phyloP scores from a whole-genome alignment of 2,888 invertebrate species.

The Temnothorax rugatulus region DNA sequence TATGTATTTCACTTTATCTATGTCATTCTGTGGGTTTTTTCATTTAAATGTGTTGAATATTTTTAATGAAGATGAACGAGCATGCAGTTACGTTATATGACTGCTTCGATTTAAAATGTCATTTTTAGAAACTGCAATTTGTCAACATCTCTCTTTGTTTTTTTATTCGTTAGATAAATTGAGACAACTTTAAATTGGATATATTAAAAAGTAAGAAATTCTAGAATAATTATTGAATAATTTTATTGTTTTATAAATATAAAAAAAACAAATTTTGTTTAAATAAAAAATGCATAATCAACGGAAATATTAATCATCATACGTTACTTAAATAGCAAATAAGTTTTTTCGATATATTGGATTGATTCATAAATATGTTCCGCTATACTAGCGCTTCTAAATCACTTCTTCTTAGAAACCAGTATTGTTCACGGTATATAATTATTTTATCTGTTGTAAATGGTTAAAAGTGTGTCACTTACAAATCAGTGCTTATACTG shows the following conservation, averaged over 20 bases:
- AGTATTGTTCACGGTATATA: too few species aligned
- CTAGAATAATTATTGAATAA: background rate
- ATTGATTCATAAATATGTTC: too few species aligned
- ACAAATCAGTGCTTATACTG: too few species aligned
- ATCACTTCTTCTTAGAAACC: too few species aligned
- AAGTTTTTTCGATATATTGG: background rate
- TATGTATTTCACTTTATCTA: background rate
- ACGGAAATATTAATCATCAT: background rate
- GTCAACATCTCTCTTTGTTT: background rate
- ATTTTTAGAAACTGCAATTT: background rate
- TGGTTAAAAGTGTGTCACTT: too few species aligned
- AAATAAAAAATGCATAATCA: background rate
- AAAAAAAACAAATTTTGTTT: background rate
- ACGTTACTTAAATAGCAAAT: background rate
- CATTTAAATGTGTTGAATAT: conserved; percentile 18
- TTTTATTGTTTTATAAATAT: background rate
- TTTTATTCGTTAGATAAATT: background rate
- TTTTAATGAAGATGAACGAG: background rate
- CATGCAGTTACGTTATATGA: background rate
- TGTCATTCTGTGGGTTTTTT: background rate
- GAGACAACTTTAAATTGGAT: background rate
- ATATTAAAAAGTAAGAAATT: background rate
- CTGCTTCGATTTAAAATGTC: background rate
- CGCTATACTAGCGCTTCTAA: too few species aligned
- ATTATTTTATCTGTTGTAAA: too few species aligned